A percentile compares a stretch with the other conserved stretches of the same genome.
Evolutionary conservation across 2,888 invertebrate species (phyloP).

Genomic region (Deroplatys truncata): DNA sequence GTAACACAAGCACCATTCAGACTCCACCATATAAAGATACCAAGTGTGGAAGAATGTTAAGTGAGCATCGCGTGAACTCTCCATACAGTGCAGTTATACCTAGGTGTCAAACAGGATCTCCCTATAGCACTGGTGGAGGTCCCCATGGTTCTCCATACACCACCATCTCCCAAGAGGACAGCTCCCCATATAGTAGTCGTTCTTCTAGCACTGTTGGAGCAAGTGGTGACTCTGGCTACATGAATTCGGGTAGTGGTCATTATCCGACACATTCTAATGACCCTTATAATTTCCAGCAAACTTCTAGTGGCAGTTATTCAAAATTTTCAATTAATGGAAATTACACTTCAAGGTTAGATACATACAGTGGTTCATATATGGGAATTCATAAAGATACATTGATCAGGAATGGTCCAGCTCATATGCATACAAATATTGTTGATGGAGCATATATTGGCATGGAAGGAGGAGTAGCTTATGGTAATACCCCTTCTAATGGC

Average conservation of each 20-base stretch:
- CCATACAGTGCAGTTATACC: neutral
- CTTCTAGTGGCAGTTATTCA: neutral
- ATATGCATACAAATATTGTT: neutral
- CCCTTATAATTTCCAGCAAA: neutral
- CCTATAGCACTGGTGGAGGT: neutral
- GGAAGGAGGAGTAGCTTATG: neutral
- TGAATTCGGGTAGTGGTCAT: neutral
- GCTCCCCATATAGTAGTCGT: conserved; percentile 2
- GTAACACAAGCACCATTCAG: neutral
- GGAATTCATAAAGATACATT: neutral
- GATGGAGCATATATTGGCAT: neutral
- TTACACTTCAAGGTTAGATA: neutral
- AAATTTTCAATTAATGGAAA: neutral
- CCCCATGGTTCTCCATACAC: neutral
- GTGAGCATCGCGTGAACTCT: neutral
- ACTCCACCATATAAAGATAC: neutral
- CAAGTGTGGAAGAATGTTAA: neutral
- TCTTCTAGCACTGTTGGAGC: conserved; percentile 1
- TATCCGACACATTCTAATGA: neutral
- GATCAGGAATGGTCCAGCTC: neutral
- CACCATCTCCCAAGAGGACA: conserved; percentile 5
- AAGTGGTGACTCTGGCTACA: neutral
- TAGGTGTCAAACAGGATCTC: neutral
- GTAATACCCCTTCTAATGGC: neutral
- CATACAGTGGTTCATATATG: neutral